These are phyloP conservation scores for Gambusia yucatana DNA, from an alignment of 2,797 vertebrate species.

Conservation along the genomic window DNA sequence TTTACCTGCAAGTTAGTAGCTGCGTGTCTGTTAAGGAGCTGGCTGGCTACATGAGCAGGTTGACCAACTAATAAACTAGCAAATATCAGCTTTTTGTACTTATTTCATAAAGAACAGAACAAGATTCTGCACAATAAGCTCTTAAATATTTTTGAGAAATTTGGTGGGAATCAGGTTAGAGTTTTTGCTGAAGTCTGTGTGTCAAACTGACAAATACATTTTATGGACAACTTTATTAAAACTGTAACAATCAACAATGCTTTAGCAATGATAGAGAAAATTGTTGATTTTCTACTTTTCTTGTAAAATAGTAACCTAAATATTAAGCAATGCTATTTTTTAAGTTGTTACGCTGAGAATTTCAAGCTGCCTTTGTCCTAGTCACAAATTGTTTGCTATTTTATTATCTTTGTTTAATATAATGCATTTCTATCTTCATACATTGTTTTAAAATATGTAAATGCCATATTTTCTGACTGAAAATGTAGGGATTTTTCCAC, in stretches of 20 bases:
- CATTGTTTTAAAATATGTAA: not conserved
- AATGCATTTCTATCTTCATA: not conserved
- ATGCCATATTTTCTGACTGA: not conserved
- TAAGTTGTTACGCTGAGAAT: not conserved
- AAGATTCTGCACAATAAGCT: not conserved
- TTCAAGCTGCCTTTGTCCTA: not conserved
- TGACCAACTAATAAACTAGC: not conserved
- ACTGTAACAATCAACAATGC: not conserved
- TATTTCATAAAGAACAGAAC: not conserved
- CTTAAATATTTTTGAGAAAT: not conserved
- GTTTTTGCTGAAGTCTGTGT: not conserved
- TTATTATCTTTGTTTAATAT: not conserved
- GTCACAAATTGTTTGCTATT: not conserved
- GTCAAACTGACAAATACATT: not conserved
- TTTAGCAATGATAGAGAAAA: not conserved
- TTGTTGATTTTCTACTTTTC: not conserved
- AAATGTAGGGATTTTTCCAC: not conserved
- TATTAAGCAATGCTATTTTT: not conserved
- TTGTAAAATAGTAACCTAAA: not conserved
- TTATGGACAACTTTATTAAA: not conserved
- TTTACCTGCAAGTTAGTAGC: not conserved
- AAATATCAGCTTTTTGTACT: not conserved
- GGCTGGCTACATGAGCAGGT: not conserved
- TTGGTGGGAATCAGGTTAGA: not conserved
- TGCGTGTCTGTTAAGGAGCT: not conserved